Base-by-base conservation (phyloP, 2,797 vertebrate genomes). In the Chloroceryle inda region DNA sequence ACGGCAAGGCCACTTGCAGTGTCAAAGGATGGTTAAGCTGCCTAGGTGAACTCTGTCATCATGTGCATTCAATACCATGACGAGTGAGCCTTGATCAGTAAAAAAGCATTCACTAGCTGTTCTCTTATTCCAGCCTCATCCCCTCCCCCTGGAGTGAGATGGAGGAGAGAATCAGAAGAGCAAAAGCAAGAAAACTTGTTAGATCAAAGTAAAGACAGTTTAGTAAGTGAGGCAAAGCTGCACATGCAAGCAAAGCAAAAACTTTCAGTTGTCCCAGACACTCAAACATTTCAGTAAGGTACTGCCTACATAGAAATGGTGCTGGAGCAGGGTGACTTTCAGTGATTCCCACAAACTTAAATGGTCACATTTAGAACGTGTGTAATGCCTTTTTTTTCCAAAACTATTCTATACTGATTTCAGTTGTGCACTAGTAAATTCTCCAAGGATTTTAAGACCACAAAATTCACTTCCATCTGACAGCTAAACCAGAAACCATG, bases 141-240 rank as follows among this genome's bases (percentile, higher is more conserved):
- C 29, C 6, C 27, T 12, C 7, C 14, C 8, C 7, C 11, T 4
- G 0, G 10, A 14, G 13, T 42, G 35, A 50, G 18, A 26, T 37
- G 16, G 35, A 61, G 15, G 5, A 73, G 24, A 2, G 0, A 84
- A 66, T 13, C 14, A 33, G 27, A 55, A 55, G 9, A 29, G 3
- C 6, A 76, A 79, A 75, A 92, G 12, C 3, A 10, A 59, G 37
- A 44, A 35, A 56, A 62, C 8, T 19, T 13, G 29, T 33, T 33
- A 1, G 9, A 31, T 45, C 4, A 24, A 45, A 80, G 50, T 38
- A 55, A 73, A 73, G 14, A 14, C 4, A 11, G 7, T 17, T 61
- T 42, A 72, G 11, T 6, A 56, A 69, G 15, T 21, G 29, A 42
- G 7, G 5, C 23, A 79, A 94, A 95, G 3, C 10, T 86, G 52